Conservation (phyloP, 1,140 invertebrate genomes). For the Anthonomus grandis region DNA sequence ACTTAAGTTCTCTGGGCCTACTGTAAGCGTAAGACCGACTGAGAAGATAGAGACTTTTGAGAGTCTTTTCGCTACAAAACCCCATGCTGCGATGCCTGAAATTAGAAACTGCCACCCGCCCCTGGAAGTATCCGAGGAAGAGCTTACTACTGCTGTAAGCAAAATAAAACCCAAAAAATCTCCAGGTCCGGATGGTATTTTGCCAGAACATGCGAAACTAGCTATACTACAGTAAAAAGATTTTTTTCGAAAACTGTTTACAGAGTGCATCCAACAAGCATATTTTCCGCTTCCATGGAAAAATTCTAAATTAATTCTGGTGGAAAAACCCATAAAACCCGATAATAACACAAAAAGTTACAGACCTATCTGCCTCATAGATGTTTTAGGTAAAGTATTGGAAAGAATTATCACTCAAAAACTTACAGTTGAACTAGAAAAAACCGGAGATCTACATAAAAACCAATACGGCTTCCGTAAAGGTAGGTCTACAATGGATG, state of each 20-base stretch:
- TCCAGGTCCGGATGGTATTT: slow-evolving; percentile 33
- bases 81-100: background rate
- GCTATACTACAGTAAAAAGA: background rate
- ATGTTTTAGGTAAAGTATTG: slow-evolving; percentile 14
- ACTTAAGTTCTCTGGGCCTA: background rate
- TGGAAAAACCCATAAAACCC: slow-evolving; percentile 7
- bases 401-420: slow-evolving; percentile 13
- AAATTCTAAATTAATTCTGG: slow-evolving; percentile 10
- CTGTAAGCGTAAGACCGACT: background rate
- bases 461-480: slow-evolving; percentile 15
- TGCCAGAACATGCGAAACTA: slow-evolving; percentile 25
- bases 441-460: background rate
- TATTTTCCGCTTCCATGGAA: slow-evolving; percentile 21
- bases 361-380: slow-evolving; percentile 21
- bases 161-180: slow-evolving; percentile 28
- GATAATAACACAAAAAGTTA: slow-evolving; percentile 11
- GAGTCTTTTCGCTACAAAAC: background rate
- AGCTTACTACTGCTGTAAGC: slow-evolving; percentile 15
- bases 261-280: background rate
- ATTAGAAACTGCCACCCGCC: background rate
- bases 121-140: background rate
- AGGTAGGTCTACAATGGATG: slow-evolving; percentile 11
- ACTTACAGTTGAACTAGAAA: slow-evolving; percentile 15
- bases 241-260: background rate
- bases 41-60: background rate